Conservation (phyloP, 2,113 vertebrate species). For the Stegastes partitus region DNA sequence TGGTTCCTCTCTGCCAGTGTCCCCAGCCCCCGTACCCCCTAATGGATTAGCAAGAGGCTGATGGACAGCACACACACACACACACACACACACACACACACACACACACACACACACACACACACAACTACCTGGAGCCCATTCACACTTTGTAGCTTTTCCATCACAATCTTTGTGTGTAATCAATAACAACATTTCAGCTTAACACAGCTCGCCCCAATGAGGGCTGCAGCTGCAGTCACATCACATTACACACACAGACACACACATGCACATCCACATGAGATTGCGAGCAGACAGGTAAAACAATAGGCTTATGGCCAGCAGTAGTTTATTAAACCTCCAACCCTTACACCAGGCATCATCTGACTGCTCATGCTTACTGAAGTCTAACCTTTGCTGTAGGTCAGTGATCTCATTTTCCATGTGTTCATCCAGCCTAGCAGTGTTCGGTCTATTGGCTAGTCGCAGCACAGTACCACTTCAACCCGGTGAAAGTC, state of each 20-base stretch:
- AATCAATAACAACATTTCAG: constrained; percentile 77
- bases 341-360: constrained; percentile 46
- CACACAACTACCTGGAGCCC: constrained; percentile 40
- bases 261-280: constrained; percentile 30
- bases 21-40: constrained; percentile 25
- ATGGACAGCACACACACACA: constrained; percentile 28
- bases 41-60: constrained; percentile 63
- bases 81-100: constrained; percentile 5
- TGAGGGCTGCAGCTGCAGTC: constrained; percentile 34
- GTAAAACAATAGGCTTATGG: constrained; percentile 61
- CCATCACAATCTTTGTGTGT: constrained; percentile 67
- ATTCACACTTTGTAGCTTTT: constrained; percentile 59
- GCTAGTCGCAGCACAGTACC: constrained; percentile 44
- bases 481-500: constrained; percentile 55
- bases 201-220: constrained; percentile 56
- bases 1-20: constrained; percentile 15
- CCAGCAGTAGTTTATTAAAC: constrained; percentile 73
- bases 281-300: constrained; percentile 32
- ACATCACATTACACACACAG: constrained; percentile 26
- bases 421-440: constrained; percentile 65
- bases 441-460: constrained; percentile 57
- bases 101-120: constrained; percentile 12
- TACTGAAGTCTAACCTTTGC: constrained; percentile 76
- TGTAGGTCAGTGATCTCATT: constrained; percentile 81
- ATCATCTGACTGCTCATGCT: constrained; percentile 68